Percentiles rank a stretch among this genome's conserved stretches.
phyloP scores from a whole-genome alignment of 2,888 invertebrate species.

The Onchidella celtica region DNA sequence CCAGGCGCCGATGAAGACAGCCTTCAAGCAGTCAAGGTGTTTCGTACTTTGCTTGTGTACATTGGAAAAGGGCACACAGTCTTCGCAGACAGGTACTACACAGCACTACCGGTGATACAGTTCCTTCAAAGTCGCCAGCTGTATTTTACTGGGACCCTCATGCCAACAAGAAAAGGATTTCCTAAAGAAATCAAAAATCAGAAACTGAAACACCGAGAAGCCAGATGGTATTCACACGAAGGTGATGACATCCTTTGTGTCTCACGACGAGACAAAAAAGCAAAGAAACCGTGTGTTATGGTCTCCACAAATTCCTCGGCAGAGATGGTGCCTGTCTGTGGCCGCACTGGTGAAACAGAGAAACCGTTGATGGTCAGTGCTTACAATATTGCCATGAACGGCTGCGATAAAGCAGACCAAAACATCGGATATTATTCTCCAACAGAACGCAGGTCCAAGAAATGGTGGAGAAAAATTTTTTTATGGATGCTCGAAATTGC shows the following conservation, averaged over 20 bases:
- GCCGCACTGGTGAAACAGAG: not conserved
- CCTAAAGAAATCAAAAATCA: not conserved
- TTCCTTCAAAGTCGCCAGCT: not conserved
- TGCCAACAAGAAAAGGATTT: not conserved
- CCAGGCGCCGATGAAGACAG: not conserved
- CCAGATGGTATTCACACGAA: not conserved
- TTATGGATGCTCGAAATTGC: not conserved
- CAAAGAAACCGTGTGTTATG: conserved; percentile 12
- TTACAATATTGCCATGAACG: conserved; percentile 3
- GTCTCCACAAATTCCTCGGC: conserved; percentile 11
- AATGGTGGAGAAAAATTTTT: conserved; percentile 15
- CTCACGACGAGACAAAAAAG: conserved; percentile 11
- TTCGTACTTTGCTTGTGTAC: not conserved
- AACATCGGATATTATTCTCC: not conserved
- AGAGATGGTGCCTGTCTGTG: not conserved
- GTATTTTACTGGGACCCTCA: conserved; percentile 1
- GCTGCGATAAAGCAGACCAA: conserved; percentile 10
- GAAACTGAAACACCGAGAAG: not conserved
- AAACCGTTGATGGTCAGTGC: not conserved
- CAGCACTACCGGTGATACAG: not conserved
- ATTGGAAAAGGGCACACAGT: not conserved
- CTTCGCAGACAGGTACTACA: conserved; percentile 14
- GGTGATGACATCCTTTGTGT: not conserved
- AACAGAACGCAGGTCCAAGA: not conserved
- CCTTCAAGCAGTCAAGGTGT: conserved; percentile 4